Percentiles rank a stretch among this genome's conserved stretches.
phyloP scores from a whole-genome alignment of 2,888 invertebrate species.

The Drosophila phalerata region DNA sequence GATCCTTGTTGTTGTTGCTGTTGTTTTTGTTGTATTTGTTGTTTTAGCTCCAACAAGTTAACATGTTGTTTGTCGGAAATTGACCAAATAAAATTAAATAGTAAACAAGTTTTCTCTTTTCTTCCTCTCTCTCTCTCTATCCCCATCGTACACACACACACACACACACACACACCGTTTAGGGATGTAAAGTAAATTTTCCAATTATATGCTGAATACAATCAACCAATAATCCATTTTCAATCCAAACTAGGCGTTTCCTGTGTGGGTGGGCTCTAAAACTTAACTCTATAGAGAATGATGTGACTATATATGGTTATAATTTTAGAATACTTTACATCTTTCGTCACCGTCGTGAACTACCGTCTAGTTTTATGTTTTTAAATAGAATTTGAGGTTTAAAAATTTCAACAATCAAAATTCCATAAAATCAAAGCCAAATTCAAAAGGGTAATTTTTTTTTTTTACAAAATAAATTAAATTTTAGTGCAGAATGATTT shows the following conservation, averaged over 20 bases:
- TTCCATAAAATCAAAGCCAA: too few species aligned
- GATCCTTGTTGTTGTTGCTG: constrained; percentile 28
- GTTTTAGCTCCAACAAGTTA: constrained; percentile 56
- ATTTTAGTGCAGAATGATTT: too few species aligned
- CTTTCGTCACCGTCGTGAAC: too few species aligned
- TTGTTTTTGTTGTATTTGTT: constrained; percentile 26
- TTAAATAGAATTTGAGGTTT: too few species aligned
- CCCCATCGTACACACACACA: too few species aligned
- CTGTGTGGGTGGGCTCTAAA: background rate
- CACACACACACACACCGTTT: too few species aligned
- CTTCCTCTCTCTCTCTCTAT: background rate
- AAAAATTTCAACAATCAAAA: too few species aligned
- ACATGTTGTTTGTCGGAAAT: constrained; percentile 74
- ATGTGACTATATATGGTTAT: background rate
- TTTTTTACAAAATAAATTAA: too few species aligned
- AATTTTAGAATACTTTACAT: background rate
- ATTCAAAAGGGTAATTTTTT: too few species aligned
- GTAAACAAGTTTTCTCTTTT: constrained; percentile 55
- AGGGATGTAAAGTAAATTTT: constrained; percentile 33
- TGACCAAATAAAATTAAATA: constrained; percentile 75
- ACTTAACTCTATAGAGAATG: background rate
- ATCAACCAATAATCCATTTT: constrained; percentile 33
- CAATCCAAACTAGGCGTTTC: background rate
- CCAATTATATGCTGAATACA: constrained; percentile 42
- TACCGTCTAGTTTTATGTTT: too few species aligned